These are phyloP conservation scores for Manis pentadactyla DNA, from an alignment of 2,797 vertebrate genomes.

Conservation along the genomic window DNA sequence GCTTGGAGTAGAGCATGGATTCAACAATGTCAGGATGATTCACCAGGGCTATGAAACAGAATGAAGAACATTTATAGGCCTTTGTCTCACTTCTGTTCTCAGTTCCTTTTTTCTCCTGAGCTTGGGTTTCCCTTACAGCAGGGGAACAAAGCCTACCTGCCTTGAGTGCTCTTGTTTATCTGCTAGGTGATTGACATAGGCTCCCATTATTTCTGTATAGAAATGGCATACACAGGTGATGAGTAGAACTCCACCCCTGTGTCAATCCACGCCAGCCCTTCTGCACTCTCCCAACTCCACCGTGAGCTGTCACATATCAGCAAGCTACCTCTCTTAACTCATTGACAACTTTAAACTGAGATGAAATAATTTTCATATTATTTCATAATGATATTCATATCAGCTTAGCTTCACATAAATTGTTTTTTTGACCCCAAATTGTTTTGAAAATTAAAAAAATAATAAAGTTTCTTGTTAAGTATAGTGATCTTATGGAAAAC, in stretches of 20 bases:
- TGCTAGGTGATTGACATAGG: background rate
- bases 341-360: background rate
- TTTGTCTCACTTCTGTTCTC: background rate
- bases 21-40: background rate
- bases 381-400: no score
- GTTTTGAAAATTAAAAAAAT: background rate
- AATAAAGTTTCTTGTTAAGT: background rate
- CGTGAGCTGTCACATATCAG: no score
- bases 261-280: rapidly evolving
- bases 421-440: background rate
- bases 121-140: background rate
- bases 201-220: background rate
- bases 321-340: background rate
- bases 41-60: background rate
- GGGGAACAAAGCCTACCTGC: background rate
- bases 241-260: background rate
- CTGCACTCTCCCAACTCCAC: rapidly evolving
- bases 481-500: background rate
- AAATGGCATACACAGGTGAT: background rate
- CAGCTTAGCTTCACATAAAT: background rate
- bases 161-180: background rate
- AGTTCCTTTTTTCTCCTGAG: background rate
- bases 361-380: background rate
- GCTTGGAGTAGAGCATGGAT: background rate
- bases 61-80: background rate